Conservation (phyloP, 2,113 vertebrate species). For the Sander lucioperca region DNA sequence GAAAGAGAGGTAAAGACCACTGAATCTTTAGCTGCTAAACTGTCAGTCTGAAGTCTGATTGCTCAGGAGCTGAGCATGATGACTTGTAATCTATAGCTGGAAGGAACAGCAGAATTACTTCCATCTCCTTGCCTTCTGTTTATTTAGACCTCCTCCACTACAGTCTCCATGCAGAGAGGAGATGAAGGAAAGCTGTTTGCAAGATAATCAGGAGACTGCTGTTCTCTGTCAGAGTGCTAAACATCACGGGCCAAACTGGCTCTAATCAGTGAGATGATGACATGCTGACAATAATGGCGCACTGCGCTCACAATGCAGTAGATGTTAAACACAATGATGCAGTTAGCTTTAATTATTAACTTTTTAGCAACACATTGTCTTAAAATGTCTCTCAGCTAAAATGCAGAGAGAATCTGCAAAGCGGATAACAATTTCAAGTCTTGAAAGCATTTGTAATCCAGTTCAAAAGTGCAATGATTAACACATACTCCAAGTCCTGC, state of each 20-base stretch:
- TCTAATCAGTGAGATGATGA: constrained; percentile 50
- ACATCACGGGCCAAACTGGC: constrained; percentile 13
- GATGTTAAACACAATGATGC: not conserved
- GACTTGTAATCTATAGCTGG: constrained; percentile 50
- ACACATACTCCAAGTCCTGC: constrained; percentile 17
- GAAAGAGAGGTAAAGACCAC: constrained; percentile 22
- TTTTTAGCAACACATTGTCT: not conserved
- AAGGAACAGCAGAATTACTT: constrained; percentile 40
- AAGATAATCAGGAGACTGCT: constrained; percentile 35
- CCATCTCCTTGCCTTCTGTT: constrained; percentile 36
- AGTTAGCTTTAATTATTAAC: not conserved
- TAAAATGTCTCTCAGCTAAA: not conserved
- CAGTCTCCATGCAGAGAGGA: constrained; percentile 24
- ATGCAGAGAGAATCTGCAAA: not conserved
- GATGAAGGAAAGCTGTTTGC: constrained; percentile 35
- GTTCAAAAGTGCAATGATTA: constrained; percentile 18
- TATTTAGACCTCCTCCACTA: constrained; percentile 48
- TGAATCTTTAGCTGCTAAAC: constrained; percentile 23
- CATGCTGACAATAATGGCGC: constrained; percentile 12
- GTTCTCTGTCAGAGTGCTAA: constrained; percentile 36
- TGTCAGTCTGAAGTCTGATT: constrained; percentile 45
- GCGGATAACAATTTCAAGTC: not conserved
- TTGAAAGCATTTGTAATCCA: constrained; percentile 13
- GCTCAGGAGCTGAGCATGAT: constrained; percentile 46
- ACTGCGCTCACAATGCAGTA: not conserved